Base-by-base conservation (phyloP, 1,140 invertebrate genomes). In the Drosophila ironensis region DNA sequence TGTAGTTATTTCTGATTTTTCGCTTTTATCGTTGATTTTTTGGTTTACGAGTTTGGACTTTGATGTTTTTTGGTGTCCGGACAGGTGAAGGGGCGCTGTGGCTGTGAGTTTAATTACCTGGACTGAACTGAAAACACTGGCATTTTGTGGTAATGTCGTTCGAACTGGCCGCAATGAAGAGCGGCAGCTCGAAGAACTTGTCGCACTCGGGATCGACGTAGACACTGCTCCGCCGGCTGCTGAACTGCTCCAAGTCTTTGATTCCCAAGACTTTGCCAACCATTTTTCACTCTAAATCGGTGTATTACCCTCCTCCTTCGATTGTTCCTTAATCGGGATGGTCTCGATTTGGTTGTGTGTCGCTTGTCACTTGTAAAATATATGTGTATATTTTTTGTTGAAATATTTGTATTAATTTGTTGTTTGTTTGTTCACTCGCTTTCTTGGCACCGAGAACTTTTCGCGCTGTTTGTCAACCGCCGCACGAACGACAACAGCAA, bases 191-290 rank as follows among this genome's bases (percentile, higher is more conserved):
- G 48, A 90, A 89, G 66, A 90, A 89, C 45, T 90, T 90, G 41
- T 90, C 89, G 46, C 89, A 89, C 64, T 90, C 89, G 52, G 89
- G 89, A 89, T 90, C 88, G 38, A 90, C 88, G 52, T 90, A 90
- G 69, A 88, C 71, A 61, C 89, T 90, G 60, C 88, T 89, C 20
- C 89, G 88, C 16, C 89, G 87, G 63, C 89, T 90, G 46, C 75
- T 88, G 22, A 87, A 88, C 63, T 88, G 78, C 48, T 90, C 89
- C 66, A 89, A 69, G 44, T 90, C 89, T 51, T 81, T 80, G 38
- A 90, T 72, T 52, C 75, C 88, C 68, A 89, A 71, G 45, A 90
- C 81, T 82, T 89, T 90, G 66, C 88, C 89, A 75, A 90, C 89
- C 89, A 90, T 87, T 56, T 72, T 72, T 48, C 38, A 52, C 24